Conservation (phyloP, 2,888 invertebrate genomes). For the Cerastoderma edule region DNA sequence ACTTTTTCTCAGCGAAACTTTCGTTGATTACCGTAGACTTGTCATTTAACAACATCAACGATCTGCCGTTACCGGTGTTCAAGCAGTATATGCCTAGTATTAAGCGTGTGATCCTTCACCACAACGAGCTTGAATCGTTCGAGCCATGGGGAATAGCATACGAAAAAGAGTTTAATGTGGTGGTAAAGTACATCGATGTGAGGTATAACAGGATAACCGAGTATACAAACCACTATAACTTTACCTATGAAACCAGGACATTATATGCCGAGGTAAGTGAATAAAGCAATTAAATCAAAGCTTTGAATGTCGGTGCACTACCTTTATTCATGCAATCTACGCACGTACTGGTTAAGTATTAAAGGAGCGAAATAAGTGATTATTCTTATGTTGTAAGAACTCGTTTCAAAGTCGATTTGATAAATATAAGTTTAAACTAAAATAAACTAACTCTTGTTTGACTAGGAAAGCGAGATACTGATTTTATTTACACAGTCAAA, state of each 20-base stretch:
- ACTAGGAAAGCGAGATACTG: no score
- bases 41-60: constrained; percentile 29
- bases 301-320: no score
- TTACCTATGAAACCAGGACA: constrained; percentile 10
- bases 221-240: constrained; percentile 41
- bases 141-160: constrained; percentile 36
- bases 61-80: constrained; percentile 39
- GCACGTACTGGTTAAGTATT: no score
- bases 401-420: no score
- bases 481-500: no score
- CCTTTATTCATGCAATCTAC: no score
- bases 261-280: constrained; percentile 36
- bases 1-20: constrained; percentile 31
- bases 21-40: constrained; percentile 23
- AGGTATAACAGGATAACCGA: constrained; percentile 34
- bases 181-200: constrained; percentile 22
- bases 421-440: no score
- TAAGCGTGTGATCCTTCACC: constrained; percentile 11
- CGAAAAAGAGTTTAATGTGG: neutral
- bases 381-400: neutral
- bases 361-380: no score
- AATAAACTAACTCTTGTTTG: no score
- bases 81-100: constrained; percentile 17
- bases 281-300: no score
- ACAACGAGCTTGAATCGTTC: constrained; percentile 30